phyloP scores from a whole-genome alignment of 2,888 invertebrate species.

The Orchesellides sinensis region DNA sequence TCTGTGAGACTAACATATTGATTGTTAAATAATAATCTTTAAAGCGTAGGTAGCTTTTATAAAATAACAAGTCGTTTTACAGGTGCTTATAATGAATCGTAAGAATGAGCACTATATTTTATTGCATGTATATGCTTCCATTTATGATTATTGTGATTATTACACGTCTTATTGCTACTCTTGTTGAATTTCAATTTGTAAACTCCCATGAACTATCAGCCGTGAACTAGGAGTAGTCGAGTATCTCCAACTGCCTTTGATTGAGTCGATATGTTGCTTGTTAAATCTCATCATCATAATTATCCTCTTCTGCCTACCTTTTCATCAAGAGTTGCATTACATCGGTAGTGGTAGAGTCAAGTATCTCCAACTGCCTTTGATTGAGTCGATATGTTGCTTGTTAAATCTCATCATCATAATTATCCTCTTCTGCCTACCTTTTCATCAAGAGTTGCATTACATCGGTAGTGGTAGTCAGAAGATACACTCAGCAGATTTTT shows the following conservation, averaged over 20 bases:
- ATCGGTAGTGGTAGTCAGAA: too few relatives aligned
- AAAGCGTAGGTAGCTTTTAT: not conserved
- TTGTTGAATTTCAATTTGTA: conserved; percentile 18
- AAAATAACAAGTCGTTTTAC: not conserved
- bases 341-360: not conserved
- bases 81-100: not conserved
- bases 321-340: too few relatives aligned
- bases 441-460: too few relatives aligned
- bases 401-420: not conserved
- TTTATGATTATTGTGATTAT: conserved; percentile 43
- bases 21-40: too few relatives aligned
- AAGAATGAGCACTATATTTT: not conserved
- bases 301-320: not conserved
- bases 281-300: not conserved
- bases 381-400: not conserved
- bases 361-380: not conserved
- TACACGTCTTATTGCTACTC: not conserved
- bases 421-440: not conserved
- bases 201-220: conserved; percentile 57
- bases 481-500: too few relatives aligned
- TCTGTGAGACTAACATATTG: too few relatives aligned
- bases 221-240: conserved; percentile 19
- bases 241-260: not conserved
- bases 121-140: conserved; percentile 16
- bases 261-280: not conserved